Evolutionary conservation across 2,797 vertebrate species (phyloP).

Genomic region (Huso huso): DNA sequence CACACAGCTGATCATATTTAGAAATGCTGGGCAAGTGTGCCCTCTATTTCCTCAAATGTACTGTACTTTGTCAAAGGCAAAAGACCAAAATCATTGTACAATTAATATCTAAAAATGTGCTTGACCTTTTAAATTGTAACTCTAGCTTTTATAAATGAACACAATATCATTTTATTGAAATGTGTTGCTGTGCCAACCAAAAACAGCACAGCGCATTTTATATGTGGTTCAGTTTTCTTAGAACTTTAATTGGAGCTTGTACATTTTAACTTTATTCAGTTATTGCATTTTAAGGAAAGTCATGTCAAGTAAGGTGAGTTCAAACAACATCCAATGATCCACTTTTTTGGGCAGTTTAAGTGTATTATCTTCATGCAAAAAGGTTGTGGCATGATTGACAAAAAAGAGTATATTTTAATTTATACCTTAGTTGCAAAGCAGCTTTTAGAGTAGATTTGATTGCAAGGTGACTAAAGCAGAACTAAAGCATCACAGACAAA

Average conservation of each 20-base stretch:
- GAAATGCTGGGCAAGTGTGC: not conserved
- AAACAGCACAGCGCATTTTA: not conserved
- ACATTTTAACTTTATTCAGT: not conserved
- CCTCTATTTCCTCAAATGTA: not conserved
- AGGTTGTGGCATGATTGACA: slow-evolving; percentile 16
- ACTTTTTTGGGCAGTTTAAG: too few species aligned
- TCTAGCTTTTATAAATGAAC: not conserved
- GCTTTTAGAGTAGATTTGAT: slow-evolving; percentile 21
- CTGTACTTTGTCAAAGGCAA: too few species aligned
- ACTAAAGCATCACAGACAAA: slow-evolving; percentile 39
- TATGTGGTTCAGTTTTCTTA: not conserved
- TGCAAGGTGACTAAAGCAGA: slow-evolving; percentile 29
- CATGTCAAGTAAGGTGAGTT: too few species aligned
- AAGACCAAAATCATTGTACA: too few species aligned
- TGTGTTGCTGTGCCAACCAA: not conserved
- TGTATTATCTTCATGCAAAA: slow-evolving; percentile 32
- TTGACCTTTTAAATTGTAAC: too few species aligned
- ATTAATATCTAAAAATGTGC: too few species aligned
- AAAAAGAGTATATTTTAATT: slow-evolving; percentile 8
- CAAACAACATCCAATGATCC: too few species aligned
- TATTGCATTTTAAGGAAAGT: not conserved
- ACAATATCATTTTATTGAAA: not conserved
- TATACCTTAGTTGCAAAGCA: slow-evolving; percentile 21
- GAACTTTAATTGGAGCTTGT: not conserved
- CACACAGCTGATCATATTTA: not conserved